These are phyloP conservation scores for Apis cerana DNA, from an alignment of 1,140 invertebrate genomes.

Conservation along the genomic window DNA sequence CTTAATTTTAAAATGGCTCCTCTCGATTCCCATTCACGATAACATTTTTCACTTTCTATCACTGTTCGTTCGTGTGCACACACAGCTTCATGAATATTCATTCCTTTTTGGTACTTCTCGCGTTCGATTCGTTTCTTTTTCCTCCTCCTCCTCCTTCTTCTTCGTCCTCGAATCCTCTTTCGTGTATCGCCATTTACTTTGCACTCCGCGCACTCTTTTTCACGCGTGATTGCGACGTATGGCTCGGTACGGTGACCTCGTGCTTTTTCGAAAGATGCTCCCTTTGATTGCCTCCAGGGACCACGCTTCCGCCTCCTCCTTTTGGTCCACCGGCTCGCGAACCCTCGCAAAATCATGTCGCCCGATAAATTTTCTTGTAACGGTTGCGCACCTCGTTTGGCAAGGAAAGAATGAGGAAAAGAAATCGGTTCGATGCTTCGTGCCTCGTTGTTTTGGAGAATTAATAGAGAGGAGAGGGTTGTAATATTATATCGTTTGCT, in stretches of 20 bases:
- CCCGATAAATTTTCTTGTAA: slow-evolving; percentile 40
- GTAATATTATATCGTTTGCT: too few species aligned
- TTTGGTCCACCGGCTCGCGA: background rate
- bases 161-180: background rate
- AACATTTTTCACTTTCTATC: slow-evolving; percentile 47
- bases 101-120: slow-evolving; percentile 21
- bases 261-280: slow-evolving; percentile 49
- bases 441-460: background rate
- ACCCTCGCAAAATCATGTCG: slow-evolving; percentile 24
- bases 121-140: background rate
- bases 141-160: background rate
- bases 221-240: slow-evolving; percentile 51
- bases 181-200: background rate
- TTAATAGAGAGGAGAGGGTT: background rate
- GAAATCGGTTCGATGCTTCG: background rate
- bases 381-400: slow-evolving; percentile 33
- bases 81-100: slow-evolving; percentile 43
- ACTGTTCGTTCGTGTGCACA: background rate
- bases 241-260: slow-evolving; percentile 31
- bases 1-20: background rate
- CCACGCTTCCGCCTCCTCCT: slow-evolving; percentile 34
- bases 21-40: slow-evolving; percentile 41
- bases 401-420: background rate
- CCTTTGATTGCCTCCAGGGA: slow-evolving; percentile 43
- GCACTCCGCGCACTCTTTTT: background rate